Base-by-base conservation (phyloP, 2,113 vertebrate genomes). In the Clarias gariepinus region DNA sequence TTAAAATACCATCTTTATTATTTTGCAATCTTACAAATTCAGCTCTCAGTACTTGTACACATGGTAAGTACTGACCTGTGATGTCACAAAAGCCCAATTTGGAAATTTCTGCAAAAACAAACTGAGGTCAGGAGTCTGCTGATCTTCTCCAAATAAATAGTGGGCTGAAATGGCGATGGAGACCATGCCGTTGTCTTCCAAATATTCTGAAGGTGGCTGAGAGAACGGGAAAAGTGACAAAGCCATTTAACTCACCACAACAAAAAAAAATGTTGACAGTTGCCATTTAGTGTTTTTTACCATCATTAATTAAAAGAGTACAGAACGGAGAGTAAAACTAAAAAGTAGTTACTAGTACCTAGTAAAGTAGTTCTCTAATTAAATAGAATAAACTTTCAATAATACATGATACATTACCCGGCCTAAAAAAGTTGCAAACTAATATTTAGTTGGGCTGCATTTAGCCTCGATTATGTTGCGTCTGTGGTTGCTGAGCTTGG, bases 41-140 rank as follows among this genome's bases (percentile, higher is more conserved):
- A 47, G 47, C 36, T 86, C 84, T 95, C 92, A 95, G 94, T 95
- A 95, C 86, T 91, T 89, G 92, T 94, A 99, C 91, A 98, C 95
- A 89, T 96, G 93, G 0, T 99, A 99, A 47, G 97, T 97, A 91
- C 96, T 98, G 94, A 97, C 96, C 98, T 98, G 99, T 33, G 95
- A 95, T 1, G 97, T 98, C 36, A 96, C 95, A 88, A 98, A 98
- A 0, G 95, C 93, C 98, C 98, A 99, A 2, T 92, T 88, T 69
- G 98, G 98, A 86, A 99, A 95, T 87, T 91, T 95, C 30, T 89
- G 87, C 68, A 96, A 91, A 89, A 99, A 92, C 81, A 92, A 91
- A 64, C 90, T 87, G 61, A 99, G 94, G 86, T 93, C 92, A 89
- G 95, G 91, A 6, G 98, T 98, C 85, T 91, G 92, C 86, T 96